These are phyloP conservation scores for Glaucidium brasilianum DNA, from an alignment of 2,113 vertebrate genomes.

Conservation along the genomic window DNA sequence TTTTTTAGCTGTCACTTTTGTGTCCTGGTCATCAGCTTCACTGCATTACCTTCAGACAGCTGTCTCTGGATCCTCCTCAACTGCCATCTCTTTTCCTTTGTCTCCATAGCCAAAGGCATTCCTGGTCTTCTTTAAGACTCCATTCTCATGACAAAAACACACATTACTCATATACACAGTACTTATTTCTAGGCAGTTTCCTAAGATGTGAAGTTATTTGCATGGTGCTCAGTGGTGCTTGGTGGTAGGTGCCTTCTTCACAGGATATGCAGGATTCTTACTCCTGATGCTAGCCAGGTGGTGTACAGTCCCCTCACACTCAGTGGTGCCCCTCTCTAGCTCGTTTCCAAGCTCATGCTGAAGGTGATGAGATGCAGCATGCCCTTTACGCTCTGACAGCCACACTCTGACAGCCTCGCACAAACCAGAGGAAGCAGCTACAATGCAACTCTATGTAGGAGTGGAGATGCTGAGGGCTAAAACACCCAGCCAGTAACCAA, in stretches of 20 bases:
- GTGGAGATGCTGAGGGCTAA: not conserved
- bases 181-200: not conserved
- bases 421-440: not conserved
- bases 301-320: not conserved
- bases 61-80: not conserved
- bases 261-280: fast-evolving
- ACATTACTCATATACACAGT: too few species aligned
- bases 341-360: not conserved
- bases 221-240: not conserved
- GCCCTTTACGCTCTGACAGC: not conserved
- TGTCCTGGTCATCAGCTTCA: not conserved
- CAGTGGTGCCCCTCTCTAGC: not conserved
- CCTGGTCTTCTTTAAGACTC: not conserved
- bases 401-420: not conserved
- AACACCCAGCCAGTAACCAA: not conserved
- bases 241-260: not conserved
- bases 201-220: not conserved
- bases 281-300: not conserved
- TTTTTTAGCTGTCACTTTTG: not conserved
- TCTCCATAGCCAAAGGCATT: not conserved
- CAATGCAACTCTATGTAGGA: not conserved
- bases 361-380: fast-evolving
- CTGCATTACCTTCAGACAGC: not conserved
- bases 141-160: not conserved
- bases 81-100: not conserved